Conservation (phyloP, 1,140 invertebrate genomes). For the Lucilia cuprina region DNA sequence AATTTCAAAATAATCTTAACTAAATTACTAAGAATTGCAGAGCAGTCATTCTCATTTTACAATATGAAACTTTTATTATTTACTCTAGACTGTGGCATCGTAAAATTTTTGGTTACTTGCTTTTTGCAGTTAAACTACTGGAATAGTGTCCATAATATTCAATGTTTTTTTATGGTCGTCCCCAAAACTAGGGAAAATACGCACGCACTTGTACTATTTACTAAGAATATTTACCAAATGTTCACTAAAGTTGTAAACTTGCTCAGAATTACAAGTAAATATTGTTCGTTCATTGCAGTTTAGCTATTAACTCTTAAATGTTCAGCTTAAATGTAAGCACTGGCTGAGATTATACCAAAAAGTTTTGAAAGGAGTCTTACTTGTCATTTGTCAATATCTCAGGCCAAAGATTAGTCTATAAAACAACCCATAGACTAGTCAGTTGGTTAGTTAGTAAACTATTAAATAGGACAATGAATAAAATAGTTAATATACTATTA, state of each 20-base stretch:
- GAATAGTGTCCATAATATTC: not conserved
- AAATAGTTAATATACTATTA: too few relatives aligned
- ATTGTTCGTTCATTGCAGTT: not conserved
- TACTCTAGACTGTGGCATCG: not conserved
- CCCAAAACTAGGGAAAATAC: not conserved
- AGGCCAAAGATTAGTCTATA: too few relatives aligned
- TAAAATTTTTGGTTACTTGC: not conserved
- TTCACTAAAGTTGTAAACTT: not conserved
- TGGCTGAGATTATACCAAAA: too few relatives aligned
- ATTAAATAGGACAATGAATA: too few relatives aligned
- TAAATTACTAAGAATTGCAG: too few relatives aligned
- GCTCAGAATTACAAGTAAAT: not conserved
- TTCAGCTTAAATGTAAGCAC: not conserved
- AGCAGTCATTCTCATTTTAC: not conserved
- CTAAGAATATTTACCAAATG: not conserved
- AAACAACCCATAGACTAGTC: too few relatives aligned
- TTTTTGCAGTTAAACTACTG: not conserved
- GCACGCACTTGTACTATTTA: not conserved
- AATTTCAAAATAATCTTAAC: too few relatives aligned
- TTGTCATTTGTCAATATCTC: too few relatives aligned
- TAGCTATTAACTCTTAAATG: not conserved
- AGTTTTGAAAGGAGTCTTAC: too few relatives aligned
- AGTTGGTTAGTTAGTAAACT: too few relatives aligned
- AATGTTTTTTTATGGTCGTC: not conserved
- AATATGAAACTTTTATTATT: not conserved